Conservation (phyloP, 2,797 vertebrate genomes). For the Paratrypauchen microcephalus region DNA sequence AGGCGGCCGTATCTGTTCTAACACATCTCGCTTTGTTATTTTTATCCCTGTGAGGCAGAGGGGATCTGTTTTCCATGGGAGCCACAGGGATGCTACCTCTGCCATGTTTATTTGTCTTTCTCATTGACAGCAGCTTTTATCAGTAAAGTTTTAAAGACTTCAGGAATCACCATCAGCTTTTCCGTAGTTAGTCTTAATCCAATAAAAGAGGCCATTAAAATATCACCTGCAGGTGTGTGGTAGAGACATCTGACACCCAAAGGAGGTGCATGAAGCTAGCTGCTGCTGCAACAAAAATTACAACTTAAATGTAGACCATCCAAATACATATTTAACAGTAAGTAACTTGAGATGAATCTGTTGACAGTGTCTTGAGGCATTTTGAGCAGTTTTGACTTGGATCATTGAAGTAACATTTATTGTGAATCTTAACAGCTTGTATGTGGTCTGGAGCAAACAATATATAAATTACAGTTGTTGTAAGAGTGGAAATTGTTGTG, state of each 20-base stretch:
- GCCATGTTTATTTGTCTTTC: conserved; percentile 72
- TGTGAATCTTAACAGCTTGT: conserved; percentile 7
- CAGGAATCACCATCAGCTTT: conserved; percentile 41
- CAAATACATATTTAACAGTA: neutral
- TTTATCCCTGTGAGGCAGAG: conserved; percentile 52
- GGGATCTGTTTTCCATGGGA: conserved; percentile 64
- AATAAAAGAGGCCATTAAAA: conserved; percentile 57
- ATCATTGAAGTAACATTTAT: neutral
- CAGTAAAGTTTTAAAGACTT: conserved; percentile 42
- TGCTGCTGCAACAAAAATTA: conserved; percentile 2
- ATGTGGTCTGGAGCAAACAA: conserved; percentile 9
- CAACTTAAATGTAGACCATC: conserved; percentile 10
- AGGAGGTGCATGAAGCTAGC: neutral
- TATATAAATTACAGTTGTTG: neutral
- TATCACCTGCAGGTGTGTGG: conserved; percentile 36
- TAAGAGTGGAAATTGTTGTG: conserved; percentile 6
- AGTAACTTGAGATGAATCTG: neutral
- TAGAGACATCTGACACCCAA: conserved; percentile 14
- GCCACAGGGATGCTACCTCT: conserved; percentile 40
- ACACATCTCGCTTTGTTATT: conserved; percentile 67
- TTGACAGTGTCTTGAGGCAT: conserved; percentile 8
- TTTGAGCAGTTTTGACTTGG: conserved; percentile 1
- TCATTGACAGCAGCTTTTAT: conserved; percentile 60
- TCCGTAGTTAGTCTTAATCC: conserved; percentile 45
- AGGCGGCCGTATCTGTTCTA: conserved; percentile 62